phyloP scores from a whole-genome alignment of 2,113 vertebrate species.

The Poeciliopsis turrubarensis region DNA sequence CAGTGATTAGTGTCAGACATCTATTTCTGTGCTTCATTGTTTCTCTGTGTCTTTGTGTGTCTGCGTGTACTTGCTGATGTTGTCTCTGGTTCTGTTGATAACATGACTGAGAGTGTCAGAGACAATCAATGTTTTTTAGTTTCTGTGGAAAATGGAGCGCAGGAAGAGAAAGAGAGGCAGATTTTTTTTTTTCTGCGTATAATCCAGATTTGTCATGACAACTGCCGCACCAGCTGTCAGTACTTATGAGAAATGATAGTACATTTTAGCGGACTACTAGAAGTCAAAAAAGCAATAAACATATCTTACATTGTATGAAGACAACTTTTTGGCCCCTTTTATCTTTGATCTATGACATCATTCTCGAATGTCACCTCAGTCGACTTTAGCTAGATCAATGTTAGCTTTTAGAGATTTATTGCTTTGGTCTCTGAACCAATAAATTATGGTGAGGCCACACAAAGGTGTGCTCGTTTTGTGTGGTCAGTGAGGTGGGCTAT shows the following conservation, averaged over 20 bases:
- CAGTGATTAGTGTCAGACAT: slow-evolving; percentile 47
- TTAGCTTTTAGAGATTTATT: neutral
- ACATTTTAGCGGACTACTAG: neutral
- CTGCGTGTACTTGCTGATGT: slow-evolving; percentile 7
- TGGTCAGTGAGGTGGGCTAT: neutral
- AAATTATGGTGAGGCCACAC: neutral
- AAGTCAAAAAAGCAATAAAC: neutral
- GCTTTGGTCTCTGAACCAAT: neutral
- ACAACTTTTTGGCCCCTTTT: neutral
- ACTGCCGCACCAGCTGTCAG: neutral
- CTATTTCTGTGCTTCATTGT: slow-evolving; percentile 40
- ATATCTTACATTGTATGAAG: neutral
- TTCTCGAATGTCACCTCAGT: neutral
- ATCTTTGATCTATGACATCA: neutral
- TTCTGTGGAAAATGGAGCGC: slow-evolving; percentile 9
- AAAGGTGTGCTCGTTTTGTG: neutral
- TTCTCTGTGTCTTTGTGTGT: slow-evolving; percentile 15
- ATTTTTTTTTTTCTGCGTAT: neutral
- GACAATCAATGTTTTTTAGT: slow-evolving; percentile 32
- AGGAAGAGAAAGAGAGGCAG: slow-evolving; percentile 1
- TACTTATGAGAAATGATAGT: neutral
- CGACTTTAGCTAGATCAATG: neutral
- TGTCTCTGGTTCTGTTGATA: slow-evolving; percentile 14
- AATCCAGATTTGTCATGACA: slow-evolving; percentile 5
- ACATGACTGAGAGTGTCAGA: slow-evolving; percentile 36